These are phyloP conservation scores for Echiichthys vipera DNA, from an alignment of 2,797 vertebrate genomes.

Conservation along the genomic window DNA sequence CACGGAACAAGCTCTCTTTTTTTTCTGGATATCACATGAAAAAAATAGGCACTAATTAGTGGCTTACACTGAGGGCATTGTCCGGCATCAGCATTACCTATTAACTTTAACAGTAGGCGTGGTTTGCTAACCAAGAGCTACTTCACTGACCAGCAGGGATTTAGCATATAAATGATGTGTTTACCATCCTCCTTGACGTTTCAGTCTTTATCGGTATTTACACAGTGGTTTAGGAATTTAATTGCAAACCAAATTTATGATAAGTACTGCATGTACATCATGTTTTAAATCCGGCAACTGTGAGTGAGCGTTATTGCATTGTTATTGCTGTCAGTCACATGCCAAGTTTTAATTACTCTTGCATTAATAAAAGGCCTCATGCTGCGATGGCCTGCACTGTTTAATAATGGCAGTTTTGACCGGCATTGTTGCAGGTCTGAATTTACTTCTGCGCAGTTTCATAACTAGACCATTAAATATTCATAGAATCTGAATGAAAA, in stretches of 20 bases:
- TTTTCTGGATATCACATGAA: constrained; percentile 37
- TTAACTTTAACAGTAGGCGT: neutral
- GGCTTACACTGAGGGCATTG: neutral
- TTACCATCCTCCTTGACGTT: constrained; percentile 32
- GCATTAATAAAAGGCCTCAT: constrained; percentile 45
- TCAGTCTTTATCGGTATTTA: constrained; percentile 32
- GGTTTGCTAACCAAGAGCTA: constrained; percentile 2
- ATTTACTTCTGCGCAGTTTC: constrained; percentile 62
- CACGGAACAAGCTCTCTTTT: constrained; percentile 58
- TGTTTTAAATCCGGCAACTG: constrained; percentile 39
- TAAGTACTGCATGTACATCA: constrained; percentile 26
- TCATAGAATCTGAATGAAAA: constrained; percentile 74
- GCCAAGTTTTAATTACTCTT: constrained; percentile 66
- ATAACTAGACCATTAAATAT: constrained; percentile 78
- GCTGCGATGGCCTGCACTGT: neutral
- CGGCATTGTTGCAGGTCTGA: constrained; percentile 36
- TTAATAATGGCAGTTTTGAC: constrained; percentile 54
- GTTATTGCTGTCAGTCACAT: constrained; percentile 44
- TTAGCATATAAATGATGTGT: constrained; percentile 45
- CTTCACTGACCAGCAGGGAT: neutral
- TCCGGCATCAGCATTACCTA: neutral
- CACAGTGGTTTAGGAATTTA: constrained; percentile 6
- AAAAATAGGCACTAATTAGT: constrained; percentile 51
- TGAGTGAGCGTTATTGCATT: constrained; percentile 30
- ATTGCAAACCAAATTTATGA: constrained; percentile 46